Evolutionary conservation across 2,888 invertebrate species (phyloP), one percentile per base, ranked within the genome.

Genomic region (Protodeltote pygarga): DNA sequence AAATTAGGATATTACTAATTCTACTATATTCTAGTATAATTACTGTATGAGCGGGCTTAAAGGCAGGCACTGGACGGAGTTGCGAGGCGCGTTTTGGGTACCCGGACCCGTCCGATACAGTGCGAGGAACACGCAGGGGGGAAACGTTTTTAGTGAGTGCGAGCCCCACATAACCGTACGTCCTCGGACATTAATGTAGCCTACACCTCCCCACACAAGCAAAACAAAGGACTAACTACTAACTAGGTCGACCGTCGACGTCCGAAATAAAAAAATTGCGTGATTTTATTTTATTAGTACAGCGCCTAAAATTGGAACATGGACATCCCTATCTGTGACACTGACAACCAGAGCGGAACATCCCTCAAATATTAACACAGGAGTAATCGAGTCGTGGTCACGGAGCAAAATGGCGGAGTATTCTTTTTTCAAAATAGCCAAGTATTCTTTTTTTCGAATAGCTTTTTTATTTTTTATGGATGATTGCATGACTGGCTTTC

Each of bases 361-460:
- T 15, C 28, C 46, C 42, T 44, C 8, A 53, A 63, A 63, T 67
- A 63, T 63, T 53, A 58, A 52, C 31, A 52, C 38, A 40, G 46
- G 5, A 29, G 44, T 42, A 44, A 58, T 53, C 33, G 34, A 53
- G 49, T 40, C 33, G 42, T 21, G 32, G 20, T 28, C 42, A 46
- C 44, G 33, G 45, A 31, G 40, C 40, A 38, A 50, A 25, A 33
- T 9, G 31, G 17, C 10, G 9, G 16, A 8, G 9, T 5, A 9
- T 48, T 37, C 14, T 28, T 49, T 33, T 25, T 21, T 19, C 16
- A 11, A 23, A 29, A 21, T 6, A 21, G 5, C n/a, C 4, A 16
- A 55, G 19, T 23, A 20, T 47, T 37, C 20, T 33, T 20, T 53
- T n/a, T 41, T 57, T 47, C 11, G 29, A 38, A 31, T 17, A 23